phyloP scores from a whole-genome alignment of 2,797 vertebrate genomes.

The Tenualosa thibaudeaui region DNA sequence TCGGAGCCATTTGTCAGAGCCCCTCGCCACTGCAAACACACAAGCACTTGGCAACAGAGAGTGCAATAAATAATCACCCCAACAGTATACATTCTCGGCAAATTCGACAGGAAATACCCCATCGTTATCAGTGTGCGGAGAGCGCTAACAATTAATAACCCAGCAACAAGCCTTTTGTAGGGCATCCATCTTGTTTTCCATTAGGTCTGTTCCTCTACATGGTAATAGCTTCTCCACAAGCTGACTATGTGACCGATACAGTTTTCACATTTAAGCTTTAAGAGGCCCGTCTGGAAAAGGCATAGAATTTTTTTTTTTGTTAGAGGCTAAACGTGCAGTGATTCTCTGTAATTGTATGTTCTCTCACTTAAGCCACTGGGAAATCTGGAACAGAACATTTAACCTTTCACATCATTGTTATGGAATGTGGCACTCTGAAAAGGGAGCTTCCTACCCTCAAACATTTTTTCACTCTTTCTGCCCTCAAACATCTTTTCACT shows the following conservation, averaged over 20 bases:
- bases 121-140: conserved; percentile 87
- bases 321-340: neutral
- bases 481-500: conserved; percentile 13
- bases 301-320: neutral
- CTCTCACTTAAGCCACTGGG: conserved; percentile 15
- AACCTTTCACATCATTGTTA: conserved; percentile 12
- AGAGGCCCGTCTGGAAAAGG: conserved; percentile 17
- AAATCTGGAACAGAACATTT: neutral
- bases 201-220: conserved; percentile 70
- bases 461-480: neutral
- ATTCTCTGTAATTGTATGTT: conserved; percentile 16
- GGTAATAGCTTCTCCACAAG: conserved; percentile 23
- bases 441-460: neutral
- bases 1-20: conserved; percentile 84
- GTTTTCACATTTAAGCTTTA: conserved; percentile 14
- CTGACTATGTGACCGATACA: conserved; percentile 14
- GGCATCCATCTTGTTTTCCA: conserved; percentile 74
- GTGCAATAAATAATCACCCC: conserved; percentile 88
- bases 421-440: conserved; percentile 12
- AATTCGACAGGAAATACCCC: conserved; percentile 86
- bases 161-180: conserved; percentile 77
- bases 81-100: conserved; percentile 90
- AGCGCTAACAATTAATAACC: conserved; percentile 88
- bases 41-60: conserved; percentile 79
- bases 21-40: conserved; percentile 83